Conservation (phyloP, 1,140 invertebrate genomes). For the Drosophila elegans region DNA sequence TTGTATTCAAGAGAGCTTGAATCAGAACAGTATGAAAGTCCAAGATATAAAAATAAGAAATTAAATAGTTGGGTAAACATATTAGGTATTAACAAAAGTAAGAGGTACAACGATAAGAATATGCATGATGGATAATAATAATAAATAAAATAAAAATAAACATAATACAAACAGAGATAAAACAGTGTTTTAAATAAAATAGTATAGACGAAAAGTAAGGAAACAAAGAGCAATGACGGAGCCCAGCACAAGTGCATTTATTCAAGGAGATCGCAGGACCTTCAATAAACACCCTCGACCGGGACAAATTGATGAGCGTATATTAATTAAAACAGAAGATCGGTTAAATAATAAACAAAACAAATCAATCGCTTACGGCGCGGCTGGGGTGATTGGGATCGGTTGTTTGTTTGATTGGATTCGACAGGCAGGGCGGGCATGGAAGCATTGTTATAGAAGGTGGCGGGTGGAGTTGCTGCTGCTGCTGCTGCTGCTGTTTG, state of each 20-base stretch:
- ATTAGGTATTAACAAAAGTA: neutral
- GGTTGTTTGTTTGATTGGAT: conserved; percentile 59
- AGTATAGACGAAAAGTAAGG: neutral
- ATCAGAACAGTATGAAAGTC: neutral
- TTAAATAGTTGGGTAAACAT: too few relatives aligned
- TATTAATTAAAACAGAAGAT: conserved; percentile 3
- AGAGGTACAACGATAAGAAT: neutral
- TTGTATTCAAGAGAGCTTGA: too few relatives aligned
- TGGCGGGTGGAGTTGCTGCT: conserved; percentile 37
- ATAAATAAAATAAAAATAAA: neutral
- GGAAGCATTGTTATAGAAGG: conserved; percentile 46
- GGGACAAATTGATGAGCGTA: neutral
- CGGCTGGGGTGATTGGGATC: conserved; percentile 87
- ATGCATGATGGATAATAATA: neutral
- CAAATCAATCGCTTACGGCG: conserved; percentile 85
- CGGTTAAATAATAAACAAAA: conserved; percentile 27
- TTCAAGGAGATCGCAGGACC: neutral
- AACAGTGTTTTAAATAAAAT: neutral
- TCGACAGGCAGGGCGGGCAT: conserved; percentile 66
- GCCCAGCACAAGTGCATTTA: conserved; percentile 1
- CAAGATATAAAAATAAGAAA: neutral
- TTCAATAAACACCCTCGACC: conserved; percentile 8
- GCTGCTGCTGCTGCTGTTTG: conserved; percentile 47
- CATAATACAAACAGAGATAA: too few relatives aligned
- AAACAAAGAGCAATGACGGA: conserved; percentile 3